A percentile compares a stretch with the other conserved stretches of the same genome.
phyloP scores from a whole-genome alignment of 2,113 vertebrate genomes.

The Aplodontia rufa region DNA sequence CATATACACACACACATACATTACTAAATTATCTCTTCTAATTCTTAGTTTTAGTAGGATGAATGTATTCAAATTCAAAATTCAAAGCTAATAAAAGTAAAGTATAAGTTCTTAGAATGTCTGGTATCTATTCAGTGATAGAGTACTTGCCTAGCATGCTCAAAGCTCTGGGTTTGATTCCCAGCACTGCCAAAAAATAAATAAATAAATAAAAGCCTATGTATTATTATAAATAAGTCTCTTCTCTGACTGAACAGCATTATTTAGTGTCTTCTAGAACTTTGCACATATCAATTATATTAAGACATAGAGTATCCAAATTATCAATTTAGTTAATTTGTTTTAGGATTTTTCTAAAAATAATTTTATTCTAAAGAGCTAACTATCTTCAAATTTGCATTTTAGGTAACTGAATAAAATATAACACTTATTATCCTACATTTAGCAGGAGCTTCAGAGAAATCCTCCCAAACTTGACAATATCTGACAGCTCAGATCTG shows the following conservation, averaged over 20 bases:
- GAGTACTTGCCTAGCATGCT: too few relatives aligned
- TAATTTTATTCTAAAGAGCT: background rate
- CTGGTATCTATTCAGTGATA: too few relatives aligned
- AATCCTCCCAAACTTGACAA: background rate
- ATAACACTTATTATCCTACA: background rate
- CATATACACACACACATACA: too few relatives aligned
- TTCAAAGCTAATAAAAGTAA: background rate
- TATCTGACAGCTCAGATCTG: background rate
- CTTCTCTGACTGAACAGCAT: background rate
- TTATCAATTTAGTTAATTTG: background rate
- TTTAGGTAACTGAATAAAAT: slow-evolving; percentile 7
- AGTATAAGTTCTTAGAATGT: background rate
- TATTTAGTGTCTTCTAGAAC: background rate
- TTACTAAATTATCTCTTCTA: background rate
- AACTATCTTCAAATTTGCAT: background rate
- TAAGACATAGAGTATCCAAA: background rate
- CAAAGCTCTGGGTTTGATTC: background rate
- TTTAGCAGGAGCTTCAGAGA: background rate
- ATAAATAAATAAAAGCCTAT: background rate
- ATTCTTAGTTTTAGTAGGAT: background rate
- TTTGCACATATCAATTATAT: background rate
- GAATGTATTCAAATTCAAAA: background rate
- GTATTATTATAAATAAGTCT: background rate
- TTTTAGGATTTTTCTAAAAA: background rate
- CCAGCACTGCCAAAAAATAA: too few relatives aligned